Conservation (phyloP, 2,113 vertebrate species). For the Nanorana parkeri region DNA sequence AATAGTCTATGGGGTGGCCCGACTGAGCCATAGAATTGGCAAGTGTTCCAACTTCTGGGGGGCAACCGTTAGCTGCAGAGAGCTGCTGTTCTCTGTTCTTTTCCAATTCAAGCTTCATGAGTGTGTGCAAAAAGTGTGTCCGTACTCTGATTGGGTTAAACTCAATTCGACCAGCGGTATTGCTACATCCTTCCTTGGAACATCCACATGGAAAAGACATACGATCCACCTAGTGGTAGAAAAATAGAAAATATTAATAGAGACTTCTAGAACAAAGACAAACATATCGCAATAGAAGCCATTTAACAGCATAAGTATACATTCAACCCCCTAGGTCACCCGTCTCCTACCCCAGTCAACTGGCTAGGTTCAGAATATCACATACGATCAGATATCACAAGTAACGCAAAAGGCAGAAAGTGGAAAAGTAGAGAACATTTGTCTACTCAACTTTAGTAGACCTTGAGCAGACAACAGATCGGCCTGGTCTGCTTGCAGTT, state of each 20-base stretch:
- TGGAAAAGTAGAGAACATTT: too few species aligned
- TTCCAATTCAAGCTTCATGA: slow-evolving; percentile 98
- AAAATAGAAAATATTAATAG: slow-evolving; percentile 59
- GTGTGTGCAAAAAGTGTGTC: slow-evolving; percentile 98
- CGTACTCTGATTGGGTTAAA: slow-evolving; percentile 98
- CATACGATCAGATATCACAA: too few species aligned
- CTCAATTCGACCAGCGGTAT: slow-evolving; percentile 94
- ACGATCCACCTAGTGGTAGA: slow-evolving; percentile 89
- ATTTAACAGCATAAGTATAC: too few species aligned
- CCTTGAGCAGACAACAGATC: too few species aligned
- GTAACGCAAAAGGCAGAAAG: too few species aligned
- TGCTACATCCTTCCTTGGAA: slow-evolving; percentile 97
- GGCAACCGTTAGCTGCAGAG: slow-evolving; percentile 81
- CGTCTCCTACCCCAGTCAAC: too few species aligned
- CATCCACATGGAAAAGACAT: slow-evolving; percentile 99
- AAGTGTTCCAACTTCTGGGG: slow-evolving; percentile 77
- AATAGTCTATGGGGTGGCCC: slow-evolving; percentile 85
- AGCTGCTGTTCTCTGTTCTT: slow-evolving; percentile 93
- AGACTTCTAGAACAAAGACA: too few species aligned
- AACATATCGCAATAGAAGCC: too few species aligned
- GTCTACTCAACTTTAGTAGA: too few species aligned
- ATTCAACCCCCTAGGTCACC: too few species aligned
- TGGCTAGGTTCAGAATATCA: too few species aligned
- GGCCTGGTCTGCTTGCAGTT: too few species aligned
- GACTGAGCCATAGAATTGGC: slow-evolving; percentile 78